Base-by-base conservation (phyloP, 2,888 invertebrate genomes). In the Cancer borealis region DNA sequence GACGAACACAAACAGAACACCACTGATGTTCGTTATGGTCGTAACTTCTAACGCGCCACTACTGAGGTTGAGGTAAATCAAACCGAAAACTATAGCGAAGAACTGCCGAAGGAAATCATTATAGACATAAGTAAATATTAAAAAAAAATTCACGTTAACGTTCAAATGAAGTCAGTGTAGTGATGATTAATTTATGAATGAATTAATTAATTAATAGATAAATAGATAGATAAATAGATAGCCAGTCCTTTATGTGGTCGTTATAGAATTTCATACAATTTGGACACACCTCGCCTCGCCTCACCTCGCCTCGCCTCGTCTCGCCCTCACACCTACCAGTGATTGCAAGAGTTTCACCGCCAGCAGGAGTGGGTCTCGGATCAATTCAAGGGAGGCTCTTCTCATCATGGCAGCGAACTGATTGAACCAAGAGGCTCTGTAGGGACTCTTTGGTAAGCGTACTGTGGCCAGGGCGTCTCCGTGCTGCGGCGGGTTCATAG, bases 391-490 rank as follows among this genome's bases (percentile, higher is more conserved):
- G 98, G 98, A 98, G 26, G 98, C 98, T 91, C 99, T 97, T 98
- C 99, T 98, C 8, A 99, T 97, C 0, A 99, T 98, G 0, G 98
- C 98, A 0, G 97, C 96, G 96, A 99, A 98, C 97, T 99, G 99
- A 94, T 98, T 98, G 94, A 97, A 98, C 98, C 98, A 99, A 0
- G 98, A 97, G 1, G 98, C 98, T 97, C 98, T 98, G 97, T 99
- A 98, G 0, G 98, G 98, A 45, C 97, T 97, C 14, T 97, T 96
- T 30, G 95, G 94, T 60, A 95, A 87, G 87, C 91, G 92, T 66
- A 95, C 60, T 54, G 26, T 84, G 45, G 94, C 93, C 17, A 95
- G 90, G 45, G 92, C 92, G 73, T 95, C 95, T 4, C 47, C 91
- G 21, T 45, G 21, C 6, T 60, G 21, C 10, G 95, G 95, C 10